Percentiles rank a stretch among this genome's conserved stretches.
Evolutionary conservation across 53 echinoderm and acorn worm species (phyloP).

Genomic region (Henricia sp.): DNA sequence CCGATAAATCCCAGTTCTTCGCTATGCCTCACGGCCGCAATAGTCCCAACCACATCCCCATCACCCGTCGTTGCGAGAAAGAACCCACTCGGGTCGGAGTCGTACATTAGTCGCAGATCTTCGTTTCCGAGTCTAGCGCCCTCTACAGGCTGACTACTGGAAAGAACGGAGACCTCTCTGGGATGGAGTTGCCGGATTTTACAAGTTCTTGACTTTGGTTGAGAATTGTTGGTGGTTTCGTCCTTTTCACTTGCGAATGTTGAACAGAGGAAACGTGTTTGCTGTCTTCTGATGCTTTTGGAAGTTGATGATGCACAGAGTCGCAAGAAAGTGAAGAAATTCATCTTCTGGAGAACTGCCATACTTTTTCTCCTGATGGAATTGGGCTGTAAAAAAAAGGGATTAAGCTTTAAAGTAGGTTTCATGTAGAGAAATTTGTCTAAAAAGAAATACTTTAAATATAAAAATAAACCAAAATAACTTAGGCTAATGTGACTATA

Average conservation of each 20-base stretch:
- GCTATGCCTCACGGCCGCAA: constrained; percentile 67
- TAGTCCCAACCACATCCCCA: constrained; percentile 72
- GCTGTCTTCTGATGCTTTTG: not conserved
- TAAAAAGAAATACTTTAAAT: no score
- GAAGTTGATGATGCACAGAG: constrained; percentile 1
- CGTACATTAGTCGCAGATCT: constrained; percentile 68
- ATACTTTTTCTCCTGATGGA: not conserved
- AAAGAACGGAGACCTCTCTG: constrained; percentile 68
- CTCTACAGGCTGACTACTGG: constrained; percentile 58
- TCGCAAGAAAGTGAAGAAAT: no score
- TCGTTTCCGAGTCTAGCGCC: constrained; percentile 63
- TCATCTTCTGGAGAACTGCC: no score
- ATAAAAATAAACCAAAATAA: no score
- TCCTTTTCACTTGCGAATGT: not conserved
- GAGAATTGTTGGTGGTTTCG: not conserved
- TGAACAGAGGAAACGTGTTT: not conserved
- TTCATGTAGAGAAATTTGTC: no score
- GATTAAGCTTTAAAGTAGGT: no score
- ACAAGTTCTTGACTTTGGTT: not conserved
- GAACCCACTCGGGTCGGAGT: constrained; percentile 71
- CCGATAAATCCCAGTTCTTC: constrained; percentile 69
- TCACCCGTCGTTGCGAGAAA: constrained; percentile 64
- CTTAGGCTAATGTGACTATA: no score
- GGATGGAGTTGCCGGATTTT: constrained; percentile 67
- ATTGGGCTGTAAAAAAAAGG: no score